Evolutionary conservation across 2,113 vertebrate species (phyloP).

Genomic region (Mobula hypostoma): DNA sequence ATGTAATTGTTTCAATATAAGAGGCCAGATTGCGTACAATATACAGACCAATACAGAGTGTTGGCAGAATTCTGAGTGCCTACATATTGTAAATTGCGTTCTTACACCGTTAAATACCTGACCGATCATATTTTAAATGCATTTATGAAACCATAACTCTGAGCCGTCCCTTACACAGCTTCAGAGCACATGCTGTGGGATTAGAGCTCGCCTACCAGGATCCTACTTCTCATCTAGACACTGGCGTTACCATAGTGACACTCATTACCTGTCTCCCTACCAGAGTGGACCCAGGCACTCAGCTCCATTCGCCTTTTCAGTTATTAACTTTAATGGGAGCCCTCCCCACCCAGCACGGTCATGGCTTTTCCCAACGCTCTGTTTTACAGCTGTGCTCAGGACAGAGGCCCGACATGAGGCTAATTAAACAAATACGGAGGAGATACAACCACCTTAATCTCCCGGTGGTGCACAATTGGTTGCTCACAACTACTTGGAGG

Average conservation of each 20-base stretch:
- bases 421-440: background rate
- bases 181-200: background rate
- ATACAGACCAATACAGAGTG: background rate
- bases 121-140: background rate
- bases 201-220: conserved; percentile 27
- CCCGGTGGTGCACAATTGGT: background rate
- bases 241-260: conserved; percentile 34
- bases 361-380: background rate
- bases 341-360: background rate
- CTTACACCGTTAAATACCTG: background rate
- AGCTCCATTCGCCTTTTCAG: conserved; percentile 15
- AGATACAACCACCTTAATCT: background rate
- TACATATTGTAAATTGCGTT: background rate
- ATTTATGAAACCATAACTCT: background rate
- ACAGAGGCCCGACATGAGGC: conserved; percentile 21
- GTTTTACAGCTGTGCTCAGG: background rate
- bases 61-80: background rate
- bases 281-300: conserved; percentile 27
- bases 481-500: background rate
- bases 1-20: background rate
- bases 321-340: conserved; percentile 24
- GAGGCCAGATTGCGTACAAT: no score
- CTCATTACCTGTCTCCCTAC: conserved; percentile 27
- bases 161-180: background rate
- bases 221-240: conserved; percentile 28